These are phyloP conservation scores for Macrophya annulata DNA, from an alignment of 2,888 invertebrate genomes.

Conservation along the genomic window DNA sequence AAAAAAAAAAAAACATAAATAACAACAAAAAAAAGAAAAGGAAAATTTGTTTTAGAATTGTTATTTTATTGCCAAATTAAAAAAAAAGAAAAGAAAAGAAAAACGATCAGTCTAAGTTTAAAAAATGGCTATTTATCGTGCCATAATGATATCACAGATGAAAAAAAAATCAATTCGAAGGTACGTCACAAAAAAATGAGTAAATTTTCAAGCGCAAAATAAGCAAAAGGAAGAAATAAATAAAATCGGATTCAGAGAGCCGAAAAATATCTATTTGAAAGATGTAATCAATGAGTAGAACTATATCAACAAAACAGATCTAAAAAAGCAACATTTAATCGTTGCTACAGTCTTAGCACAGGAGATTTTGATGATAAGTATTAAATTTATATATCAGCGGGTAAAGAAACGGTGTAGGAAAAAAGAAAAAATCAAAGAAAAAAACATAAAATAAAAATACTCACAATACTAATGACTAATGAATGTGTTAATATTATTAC, in stretches of 20 bases:
- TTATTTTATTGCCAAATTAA: too few species aligned
- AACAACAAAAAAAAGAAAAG: not conserved
- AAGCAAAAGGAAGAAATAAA: not conserved
- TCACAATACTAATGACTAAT: conserved; percentile 53
- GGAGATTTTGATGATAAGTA: too few species aligned
- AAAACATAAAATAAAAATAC: conserved; percentile 38
- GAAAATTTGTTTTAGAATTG: not conserved
- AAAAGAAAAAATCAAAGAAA: conserved; percentile 47
- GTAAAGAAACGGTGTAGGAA: not conserved
- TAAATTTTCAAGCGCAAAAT: not conserved
- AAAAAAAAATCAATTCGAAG: not conserved
- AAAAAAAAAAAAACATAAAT: not conserved
- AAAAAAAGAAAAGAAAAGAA: not conserved
- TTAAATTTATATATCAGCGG: not conserved
- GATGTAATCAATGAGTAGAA: not conserved
- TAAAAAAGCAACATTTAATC: not conserved
- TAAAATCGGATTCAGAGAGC: not conserved
- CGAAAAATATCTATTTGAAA: not conserved
- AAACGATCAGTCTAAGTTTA: not conserved
- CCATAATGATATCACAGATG: not conserved
- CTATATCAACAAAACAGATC: not conserved
- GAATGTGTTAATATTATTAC: conserved; percentile 60
- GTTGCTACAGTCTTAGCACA: too few species aligned
- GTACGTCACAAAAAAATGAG: not conserved
- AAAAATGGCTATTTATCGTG: not conserved